Conservation (phyloP, 2,797 vertebrate species). For the Heliangelus exortis region DNA sequence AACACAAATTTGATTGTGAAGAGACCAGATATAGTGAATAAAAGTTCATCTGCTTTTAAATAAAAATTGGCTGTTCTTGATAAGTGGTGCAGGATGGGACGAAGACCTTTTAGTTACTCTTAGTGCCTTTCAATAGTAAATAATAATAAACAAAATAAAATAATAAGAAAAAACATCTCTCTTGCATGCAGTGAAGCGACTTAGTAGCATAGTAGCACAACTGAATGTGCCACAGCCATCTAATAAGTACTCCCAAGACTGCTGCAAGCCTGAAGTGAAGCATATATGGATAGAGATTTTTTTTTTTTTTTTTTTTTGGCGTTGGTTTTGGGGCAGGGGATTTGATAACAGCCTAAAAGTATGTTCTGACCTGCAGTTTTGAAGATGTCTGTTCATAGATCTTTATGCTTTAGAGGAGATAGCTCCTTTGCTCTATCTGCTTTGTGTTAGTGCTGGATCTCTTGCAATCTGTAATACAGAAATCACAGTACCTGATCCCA, state of each 20-base stretch:
- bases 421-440: not conserved
- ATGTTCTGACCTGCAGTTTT: not conserved
- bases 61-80: not conserved
- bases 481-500: not conserved
- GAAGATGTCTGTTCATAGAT: not conserved
- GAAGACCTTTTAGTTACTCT: not conserved
- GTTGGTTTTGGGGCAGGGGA: not conserved
- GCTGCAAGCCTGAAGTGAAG: not conserved
- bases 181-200: not conserved
- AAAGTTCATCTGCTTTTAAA: conserved; percentile 31
- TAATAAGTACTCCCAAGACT: not conserved
- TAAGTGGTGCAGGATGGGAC: not conserved
- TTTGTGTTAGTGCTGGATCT: not conserved
- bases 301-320: too few relatives aligned
- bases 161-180: too few relatives aligned
- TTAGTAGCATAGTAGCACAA: not conserved
- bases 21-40: not conserved
- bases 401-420: not conserved
- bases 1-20: conserved; percentile 28
- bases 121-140: not conserved
- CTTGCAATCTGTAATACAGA: accelerated
- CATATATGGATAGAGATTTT: accelerated
- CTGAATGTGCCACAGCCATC: not conserved
- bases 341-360: not conserved
- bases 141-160: too few relatives aligned